phyloP scores from a whole-genome alignment of 2,113 vertebrate species.

The Carassius carassius region DNA sequence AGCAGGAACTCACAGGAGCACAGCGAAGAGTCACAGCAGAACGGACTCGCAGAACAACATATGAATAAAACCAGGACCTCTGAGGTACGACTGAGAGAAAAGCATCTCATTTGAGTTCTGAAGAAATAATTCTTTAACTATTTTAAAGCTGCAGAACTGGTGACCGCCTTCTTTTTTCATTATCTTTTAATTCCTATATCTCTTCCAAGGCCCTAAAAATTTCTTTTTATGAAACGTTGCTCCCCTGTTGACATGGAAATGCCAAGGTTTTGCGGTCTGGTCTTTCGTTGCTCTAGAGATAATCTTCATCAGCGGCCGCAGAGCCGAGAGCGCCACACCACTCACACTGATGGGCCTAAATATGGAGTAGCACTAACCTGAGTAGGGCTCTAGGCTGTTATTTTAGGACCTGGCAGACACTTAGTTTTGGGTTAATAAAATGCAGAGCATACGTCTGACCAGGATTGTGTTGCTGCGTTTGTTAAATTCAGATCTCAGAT shows the following conservation, averaged over 20 bases:
- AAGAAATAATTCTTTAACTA: too few relatives aligned
- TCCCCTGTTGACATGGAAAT: slow-evolving; percentile 38
- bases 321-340: neutral
- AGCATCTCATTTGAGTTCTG: neutral
- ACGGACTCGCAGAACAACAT: slow-evolving; percentile 68
- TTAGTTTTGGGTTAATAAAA: slow-evolving; percentile 37
- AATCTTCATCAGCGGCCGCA: slow-evolving; percentile 43
- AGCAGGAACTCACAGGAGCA: slow-evolving; percentile 68
- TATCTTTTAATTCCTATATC: slow-evolving; percentile 3
- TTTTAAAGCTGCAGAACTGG: neutral
- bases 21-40: slow-evolving; percentile 66
- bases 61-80: slow-evolving; percentile 73
- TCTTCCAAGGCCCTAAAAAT: slow-evolving; percentile 42
- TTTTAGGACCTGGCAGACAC: slow-evolving; percentile 46
- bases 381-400: slow-evolving; percentile 27
- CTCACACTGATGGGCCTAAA: slow-evolving; percentile 24
- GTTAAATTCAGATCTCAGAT: slow-evolving; percentile 17
- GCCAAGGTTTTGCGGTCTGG: neutral
- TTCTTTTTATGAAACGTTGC: slow-evolving; percentile 39
- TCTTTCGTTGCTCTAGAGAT: slow-evolving; percentile 33
- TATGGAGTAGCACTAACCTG: slow-evolving; percentile 41
- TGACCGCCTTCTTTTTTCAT: slow-evolving; percentile 8
- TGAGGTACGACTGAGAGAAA: slow-evolving; percentile 57
- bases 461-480: slow-evolving; percentile 7
- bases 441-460: slow-evolving; percentile 28